Percentiles rank a stretch among this genome's conserved stretches.
Evolutionary conservation across 92 coral and sea anemone species (phyloP).

Genomic region (Plumapathes pennacea): DNA sequence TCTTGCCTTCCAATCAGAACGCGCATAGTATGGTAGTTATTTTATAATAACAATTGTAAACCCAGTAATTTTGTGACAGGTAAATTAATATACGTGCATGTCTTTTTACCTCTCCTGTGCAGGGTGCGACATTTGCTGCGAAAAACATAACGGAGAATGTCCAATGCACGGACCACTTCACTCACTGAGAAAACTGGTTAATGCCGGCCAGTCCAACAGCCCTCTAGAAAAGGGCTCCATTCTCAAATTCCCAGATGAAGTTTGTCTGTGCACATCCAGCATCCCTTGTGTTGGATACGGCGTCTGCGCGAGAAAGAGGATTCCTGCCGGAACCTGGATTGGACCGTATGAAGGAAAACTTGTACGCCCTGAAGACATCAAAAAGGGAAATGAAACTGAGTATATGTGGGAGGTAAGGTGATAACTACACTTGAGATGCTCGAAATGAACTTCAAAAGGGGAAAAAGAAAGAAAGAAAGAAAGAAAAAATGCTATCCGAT

Average conservation of each 20-base stretch:
- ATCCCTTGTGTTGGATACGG: slow-evolving; percentile 95
- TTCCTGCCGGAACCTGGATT: slow-evolving; percentile 99
- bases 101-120: neutral
- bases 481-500: no score
- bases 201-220: slow-evolving; percentile 85
- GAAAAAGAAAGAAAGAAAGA: no score
- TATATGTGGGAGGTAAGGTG: slow-evolving; percentile 98
- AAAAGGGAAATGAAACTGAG: slow-evolving; percentile 79
- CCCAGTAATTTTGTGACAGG: no score
- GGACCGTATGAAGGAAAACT: slow-evolving; percentile 99
- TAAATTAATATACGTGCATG: neutral
- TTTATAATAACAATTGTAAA: no score
- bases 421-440: neutral
- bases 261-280: slow-evolving; percentile 95
- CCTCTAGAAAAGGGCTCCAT: slow-evolving; percentile 90
- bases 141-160: slow-evolving; percentile 95
- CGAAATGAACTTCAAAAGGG: no score
- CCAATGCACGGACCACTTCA: slow-evolving; percentile 99
- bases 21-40: no score
- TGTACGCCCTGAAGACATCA: slow-evolving; percentile 96
- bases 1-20: no score
- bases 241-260: slow-evolving; percentile 98
- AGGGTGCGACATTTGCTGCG: slow-evolving; percentile 98
- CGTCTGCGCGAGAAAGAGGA: slow-evolving; percentile 91
- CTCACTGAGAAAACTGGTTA: slow-evolving; percentile 91